A percentile compares a stretch with the other conserved stretches of the same genome.
Evolutionary conservation across 1,140 invertebrate species (phyloP).

Genomic region (Ptiloglossa arizonensis): DNA sequence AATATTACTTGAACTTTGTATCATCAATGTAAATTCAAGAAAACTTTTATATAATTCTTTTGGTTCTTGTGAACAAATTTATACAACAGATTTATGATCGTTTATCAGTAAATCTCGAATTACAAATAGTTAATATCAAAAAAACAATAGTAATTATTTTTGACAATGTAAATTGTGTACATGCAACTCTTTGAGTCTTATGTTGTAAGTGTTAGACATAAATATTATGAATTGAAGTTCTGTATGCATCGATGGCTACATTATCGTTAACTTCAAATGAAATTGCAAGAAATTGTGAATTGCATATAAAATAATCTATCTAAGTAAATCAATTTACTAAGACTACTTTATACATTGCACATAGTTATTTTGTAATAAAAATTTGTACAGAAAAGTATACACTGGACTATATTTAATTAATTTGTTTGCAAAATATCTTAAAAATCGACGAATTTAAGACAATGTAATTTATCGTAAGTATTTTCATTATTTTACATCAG

Average conservation of each 20-base stretch:
- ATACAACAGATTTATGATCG: too few species aligned
- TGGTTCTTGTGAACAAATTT: too few species aligned
- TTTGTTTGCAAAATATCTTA: neutral
- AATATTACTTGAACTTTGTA: neutral
- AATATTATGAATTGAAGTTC: neutral
- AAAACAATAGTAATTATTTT: too few species aligned
- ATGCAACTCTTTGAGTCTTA: too few species aligned
- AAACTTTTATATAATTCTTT: too few species aligned
- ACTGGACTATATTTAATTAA: neutral
- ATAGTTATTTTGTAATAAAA: conserved; percentile 26
- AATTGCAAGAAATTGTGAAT: neutral
- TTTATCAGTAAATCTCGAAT: too few species aligned
- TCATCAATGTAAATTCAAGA: too few species aligned
- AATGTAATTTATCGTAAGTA: neutral
- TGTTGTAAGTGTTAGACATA: neutral
- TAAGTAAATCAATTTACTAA: neutral
- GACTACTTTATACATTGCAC: neutral
- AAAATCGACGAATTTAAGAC: too few species aligned
- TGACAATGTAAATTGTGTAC: too few species aligned
- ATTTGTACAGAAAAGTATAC: neutral
- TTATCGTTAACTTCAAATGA: neutral
- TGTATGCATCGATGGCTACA: too few species aligned
- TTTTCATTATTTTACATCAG: neutral
- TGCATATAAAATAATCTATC: neutral
- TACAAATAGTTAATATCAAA: too few species aligned